Percentiles rank a stretch among this genome's conserved stretches.
Evolutionary conservation across 2,113 vertebrate genomes (phyloP).

Genomic region (Calidris pugnax): DNA sequence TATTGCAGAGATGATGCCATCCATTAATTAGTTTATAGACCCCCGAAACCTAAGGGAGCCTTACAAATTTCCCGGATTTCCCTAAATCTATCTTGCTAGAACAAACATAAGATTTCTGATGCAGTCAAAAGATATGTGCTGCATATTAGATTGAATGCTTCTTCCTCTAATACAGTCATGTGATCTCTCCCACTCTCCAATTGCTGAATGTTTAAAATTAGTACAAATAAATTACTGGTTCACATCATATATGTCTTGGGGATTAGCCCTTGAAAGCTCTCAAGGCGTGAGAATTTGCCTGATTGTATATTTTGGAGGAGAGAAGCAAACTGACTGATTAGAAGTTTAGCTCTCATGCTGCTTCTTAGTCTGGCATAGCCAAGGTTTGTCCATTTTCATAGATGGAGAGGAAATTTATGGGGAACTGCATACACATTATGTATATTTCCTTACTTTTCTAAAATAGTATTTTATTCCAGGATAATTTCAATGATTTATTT

Average conservation of each 20-base stretch:
- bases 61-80: conserved; percentile 3
- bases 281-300: neutral
- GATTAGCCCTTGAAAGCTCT: neutral
- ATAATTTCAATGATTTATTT: neutral
- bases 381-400: neutral
- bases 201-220: neutral
- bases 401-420: neutral
- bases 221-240: neutral
- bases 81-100: neutral
- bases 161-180: neutral
- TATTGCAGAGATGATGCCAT: neutral
- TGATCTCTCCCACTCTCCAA: neutral
- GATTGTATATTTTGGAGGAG: neutral
- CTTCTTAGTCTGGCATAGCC: neutral
- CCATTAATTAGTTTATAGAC: conserved; percentile 26
- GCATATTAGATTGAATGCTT: neutral
- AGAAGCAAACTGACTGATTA: neutral
- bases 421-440: neutral
- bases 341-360: neutral
- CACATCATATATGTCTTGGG: neutral
- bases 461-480: neutral
- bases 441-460: neutral
- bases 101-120: neutral
- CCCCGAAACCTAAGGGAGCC: neutral
- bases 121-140: neutral